Base-by-base conservation (phyloP, 2,113 vertebrate species). In the Oxygymnocypris stewartii region DNA sequence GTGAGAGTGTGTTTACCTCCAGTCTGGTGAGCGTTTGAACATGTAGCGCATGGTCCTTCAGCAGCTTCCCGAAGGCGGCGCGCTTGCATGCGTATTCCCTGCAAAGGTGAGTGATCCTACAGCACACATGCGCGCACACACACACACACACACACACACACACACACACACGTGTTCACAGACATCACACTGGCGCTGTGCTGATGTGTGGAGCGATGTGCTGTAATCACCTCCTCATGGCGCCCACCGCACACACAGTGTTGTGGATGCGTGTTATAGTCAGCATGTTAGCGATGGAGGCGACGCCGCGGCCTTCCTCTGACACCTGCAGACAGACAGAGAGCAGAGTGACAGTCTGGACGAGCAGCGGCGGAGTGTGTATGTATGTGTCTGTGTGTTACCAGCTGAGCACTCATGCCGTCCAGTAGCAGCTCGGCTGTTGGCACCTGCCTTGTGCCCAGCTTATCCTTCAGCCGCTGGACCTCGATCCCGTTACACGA, bases 191-290 rank as follows among this genome's bases (percentile, higher is more conserved):
- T 59, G 57, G 7, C 8, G 18, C 20, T 23, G 57, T 59, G 57
- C 20, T 23, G 57, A 59, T 59, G 57, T 59, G 57, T 7, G 7
- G 20, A 59, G 6, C 57, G 3, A 20, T 14, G 61, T 37, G 54
- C 35, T 77, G n/a, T 65, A 12, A 65, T 25, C 92, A 96, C 97
- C 97, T 96, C 90, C 96, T 96, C 97, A 97, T 97, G 59, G 44
- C 84, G 9, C 93, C 93, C 25, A 92, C 96, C 67, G 96, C 94
- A 88, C 6, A 12, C 9, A 96, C 83, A 16, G 93, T 91, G 4
- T 98, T 97, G 93, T 97, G 95, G 80, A 98, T 95, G 82, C 96
- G 94, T 47, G 94, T 95, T 79, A 98, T 93, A 8, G 95, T 96
- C 80, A 98, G 89, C 96, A 98, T 96, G 92, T 87, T 94, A 79